Base-by-base conservation (phyloP, 2,113 vertebrate genomes). In the Motacilla tschutschensis region DNA sequence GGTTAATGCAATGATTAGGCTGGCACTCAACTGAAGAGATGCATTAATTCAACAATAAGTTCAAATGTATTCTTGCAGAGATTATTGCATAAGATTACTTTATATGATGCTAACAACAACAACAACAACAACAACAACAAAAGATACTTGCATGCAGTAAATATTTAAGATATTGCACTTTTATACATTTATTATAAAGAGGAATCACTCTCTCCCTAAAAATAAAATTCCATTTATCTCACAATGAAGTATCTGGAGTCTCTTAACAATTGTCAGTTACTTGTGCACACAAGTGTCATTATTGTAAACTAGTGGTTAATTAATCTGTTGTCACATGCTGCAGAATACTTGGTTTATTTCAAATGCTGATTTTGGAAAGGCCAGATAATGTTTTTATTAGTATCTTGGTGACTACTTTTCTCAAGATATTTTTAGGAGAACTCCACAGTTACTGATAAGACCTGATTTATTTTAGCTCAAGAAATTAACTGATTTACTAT, bases 221-320 rank as follows among this genome's bases (percentile, higher is more conserved):
- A 95, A 94, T 95, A 88, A 95, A 95, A 93, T 65, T 78, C 74
- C 46, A 38, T 91, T 79, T 95, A 87, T 89, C 83, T 93, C 70
- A 72, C 69, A 2, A 84, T 87, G 29, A 81, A 90, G 80, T 92
- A 93, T 91, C 54, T 89, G 88, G 74, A 95, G 53, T 93, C 83
- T 93, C 91, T 93, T 92, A 95, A 94, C 53, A 83, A 17, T 14
- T 87, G 36, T 70, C 55, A 88, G 40, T 82, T 85, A 67, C 63
- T 55, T 85, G 46, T 69, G 40, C 53, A 69, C 43, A 31, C 36
- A 46, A 22, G 36, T 62, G 33, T 81, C 17, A 22, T 55, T 85
- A 41, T n/a, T 83, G 14, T 67, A 12, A 60, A 26, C 12, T 36
- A 71, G 53, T 75, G 48, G 16, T 50, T 80, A 75, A 60, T 53